These are phyloP conservation scores for Apantesis nais DNA, from an alignment of 2,888 invertebrate genomes.

Conservation along the genomic window DNA sequence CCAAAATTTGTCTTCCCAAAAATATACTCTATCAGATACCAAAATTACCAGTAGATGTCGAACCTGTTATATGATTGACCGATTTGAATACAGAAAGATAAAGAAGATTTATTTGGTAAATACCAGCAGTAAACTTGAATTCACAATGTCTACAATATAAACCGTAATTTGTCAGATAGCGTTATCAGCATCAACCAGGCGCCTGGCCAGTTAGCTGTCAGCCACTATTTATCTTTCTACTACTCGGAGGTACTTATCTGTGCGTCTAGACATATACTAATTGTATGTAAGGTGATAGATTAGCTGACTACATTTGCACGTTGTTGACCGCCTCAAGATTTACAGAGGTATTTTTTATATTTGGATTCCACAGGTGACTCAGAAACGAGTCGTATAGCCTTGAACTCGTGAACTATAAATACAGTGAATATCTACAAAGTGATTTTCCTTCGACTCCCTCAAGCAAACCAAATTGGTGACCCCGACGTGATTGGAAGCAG, in stretches of 20 bases:
- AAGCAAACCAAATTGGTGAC: too few species aligned
- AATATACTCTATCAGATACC: not conserved
- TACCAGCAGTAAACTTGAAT: conserved; percentile 26
- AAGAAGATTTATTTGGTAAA: not conserved
- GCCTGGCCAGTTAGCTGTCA: conserved; percentile 59
- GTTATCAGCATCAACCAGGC: conserved; percentile 64
- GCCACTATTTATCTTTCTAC: conserved; percentile 62
- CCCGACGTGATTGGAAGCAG: too few species aligned
- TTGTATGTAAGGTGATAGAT: conserved; percentile 66
- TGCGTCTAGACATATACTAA: conserved; percentile 56
- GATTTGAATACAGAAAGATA: not conserved
- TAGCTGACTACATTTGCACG: conserved; percentile 49
- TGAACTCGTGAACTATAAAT: too few species aligned
- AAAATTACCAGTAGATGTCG: not conserved
- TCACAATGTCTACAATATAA: conserved; percentile 42
- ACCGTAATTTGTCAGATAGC: conserved; percentile 64
- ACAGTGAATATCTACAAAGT: too few species aligned
- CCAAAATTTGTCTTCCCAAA: not conserved
- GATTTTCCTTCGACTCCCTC: too few species aligned
- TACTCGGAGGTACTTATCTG: conserved; percentile 50
- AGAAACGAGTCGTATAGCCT: too few species aligned
- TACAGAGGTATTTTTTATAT: conserved; percentile 49
- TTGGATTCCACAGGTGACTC: conserved; percentile 40
- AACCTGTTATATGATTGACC: too few species aligned
- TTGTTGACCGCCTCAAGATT: conserved; percentile 43